phyloP scores from a whole-genome alignment of 1,140 invertebrate species.

The Adelges cooleyi region DNA sequence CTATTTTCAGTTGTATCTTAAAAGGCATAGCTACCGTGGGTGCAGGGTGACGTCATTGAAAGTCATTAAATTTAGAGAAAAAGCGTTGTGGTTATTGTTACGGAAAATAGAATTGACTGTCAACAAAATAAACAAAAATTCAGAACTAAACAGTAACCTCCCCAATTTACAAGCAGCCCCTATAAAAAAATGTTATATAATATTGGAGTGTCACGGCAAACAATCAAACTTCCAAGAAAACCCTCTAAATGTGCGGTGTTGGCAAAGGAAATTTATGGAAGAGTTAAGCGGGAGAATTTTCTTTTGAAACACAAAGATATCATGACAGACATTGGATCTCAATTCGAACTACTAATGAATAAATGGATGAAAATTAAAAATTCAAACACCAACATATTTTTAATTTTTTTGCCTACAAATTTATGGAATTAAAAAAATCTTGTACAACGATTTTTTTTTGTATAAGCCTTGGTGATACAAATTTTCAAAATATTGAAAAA shows the following conservation, averaged over 20 bases:
- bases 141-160: conserved; percentile 27
- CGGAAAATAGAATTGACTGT: conserved; percentile 61
- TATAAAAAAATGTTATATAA: conserved; percentile 41
- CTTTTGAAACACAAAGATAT: conserved; percentile 61
- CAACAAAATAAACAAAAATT: conserved; percentile 48
- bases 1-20: background rate
- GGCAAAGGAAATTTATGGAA: conserved; percentile 74
- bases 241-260: conserved; percentile 68
- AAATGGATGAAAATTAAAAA: too few relatives aligned
- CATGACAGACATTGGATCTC: conserved; percentile 67
- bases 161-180: conserved; percentile 42
- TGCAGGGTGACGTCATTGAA: conserved; percentile 77
- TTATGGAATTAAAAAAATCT: too few relatives aligned
- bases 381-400: too few relatives aligned
- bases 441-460: too few relatives aligned
- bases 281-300: conserved; percentile 47
- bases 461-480: too few relatives aligned
- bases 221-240: conserved; percentile 34
- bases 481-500: too few relatives aligned
- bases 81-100: conserved; percentile 71
- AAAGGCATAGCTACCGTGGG: too few relatives aligned
- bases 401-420: too few relatives aligned
- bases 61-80: conserved; percentile 64
- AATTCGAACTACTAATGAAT: too few relatives aligned
- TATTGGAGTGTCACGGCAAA: conserved; percentile 8